phyloP scores from a whole-genome alignment of 1,140 invertebrate species.

The Sycophaga agraensis region DNA sequence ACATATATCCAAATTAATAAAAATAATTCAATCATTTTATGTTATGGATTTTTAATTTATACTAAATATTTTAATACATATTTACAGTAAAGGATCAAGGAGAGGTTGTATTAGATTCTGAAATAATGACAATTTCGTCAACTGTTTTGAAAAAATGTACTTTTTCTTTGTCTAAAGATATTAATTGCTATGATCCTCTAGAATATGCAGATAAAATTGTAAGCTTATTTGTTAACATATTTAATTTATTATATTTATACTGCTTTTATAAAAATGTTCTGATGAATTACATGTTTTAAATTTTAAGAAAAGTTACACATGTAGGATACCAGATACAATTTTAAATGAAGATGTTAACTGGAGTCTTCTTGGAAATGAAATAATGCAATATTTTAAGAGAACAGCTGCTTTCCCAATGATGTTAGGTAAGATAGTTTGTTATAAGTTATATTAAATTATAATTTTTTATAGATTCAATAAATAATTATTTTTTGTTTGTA shows the following conservation, averaged over 20 bases:
- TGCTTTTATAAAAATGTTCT: not conserved
- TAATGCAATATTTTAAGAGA: conserved; percentile 32
- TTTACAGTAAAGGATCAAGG: conserved; percentile 38
- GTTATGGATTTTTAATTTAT: conserved; percentile 24
- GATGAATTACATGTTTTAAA: not conserved
- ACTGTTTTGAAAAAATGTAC: conserved; percentile 43
- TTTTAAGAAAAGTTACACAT: conserved; percentile 30
- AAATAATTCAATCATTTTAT: no score
- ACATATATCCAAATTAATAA: no score
- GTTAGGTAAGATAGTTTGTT: conserved; percentile 33
- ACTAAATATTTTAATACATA: not conserved
- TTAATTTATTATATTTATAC: no score
- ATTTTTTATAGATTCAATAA: not conserved
- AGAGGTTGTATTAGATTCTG: conserved; percentile 49
- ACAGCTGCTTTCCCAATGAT: conserved; percentile 33
- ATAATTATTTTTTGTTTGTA: conserved; percentile 13
- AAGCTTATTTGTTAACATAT: conserved; percentile 16
- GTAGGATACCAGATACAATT: conserved; percentile 23
- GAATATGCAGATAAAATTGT: conserved; percentile 48
- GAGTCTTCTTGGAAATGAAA: conserved; percentile 33
- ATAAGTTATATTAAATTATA: not conserved
- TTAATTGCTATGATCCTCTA: conserved; percentile 38
- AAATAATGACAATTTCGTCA: conserved; percentile 46
- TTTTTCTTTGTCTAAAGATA: conserved; percentile 37
- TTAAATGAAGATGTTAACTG: conserved; percentile 33